Base-by-base conservation (phyloP, 1,140 invertebrate species). In the Drosophila sp. region DNA sequence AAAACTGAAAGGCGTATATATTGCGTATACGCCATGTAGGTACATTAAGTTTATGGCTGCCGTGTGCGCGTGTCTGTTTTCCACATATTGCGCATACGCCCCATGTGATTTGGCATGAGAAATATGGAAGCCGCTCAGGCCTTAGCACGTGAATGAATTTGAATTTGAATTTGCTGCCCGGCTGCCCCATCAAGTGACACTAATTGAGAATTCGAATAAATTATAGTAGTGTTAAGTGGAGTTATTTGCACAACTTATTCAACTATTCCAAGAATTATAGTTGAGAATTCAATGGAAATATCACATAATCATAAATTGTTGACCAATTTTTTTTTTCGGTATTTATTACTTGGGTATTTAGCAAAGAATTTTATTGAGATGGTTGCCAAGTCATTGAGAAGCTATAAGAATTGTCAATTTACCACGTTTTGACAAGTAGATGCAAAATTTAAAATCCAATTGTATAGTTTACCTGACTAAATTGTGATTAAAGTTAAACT, bases 21-120 rank as follows among this genome's bases (percentile, higher is more conserved):
- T 87, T 87, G 76, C 84, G 74, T 72, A 87, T 87, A 83, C 83
- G 83, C 79, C 66, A 50, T 33, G 67, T 63, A 30, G 30, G 25
- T n/a, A 6, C 4, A 50, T 40, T 27, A 50, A 29, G 10, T 61
- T 58, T 66, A 25, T 30, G 72, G 66, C 66, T 23, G 60, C 64
- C 73, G 63, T 27, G 63, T 27, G 60, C 54, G 70, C 41, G 29
- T 64, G 72, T 44, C 41, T 65, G 57, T 73, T 69, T 47, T 35
- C 56, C 64, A 65, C 56, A 58, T 58, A 35, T 58, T 33, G 33
- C 56, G 33, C 8, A 50, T 50, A 50, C 44, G 44, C 23, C 44
- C 44, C 44, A 50, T 50, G 44, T 50, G 44, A 50, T 50, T 50
- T 27, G 7, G 23, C 23, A 50, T 27, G 44, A 50, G 10, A 50